Evolutionary conservation across 2,113 vertebrate species (phyloP).

Genomic region (Ceyx melanurus): DNA sequence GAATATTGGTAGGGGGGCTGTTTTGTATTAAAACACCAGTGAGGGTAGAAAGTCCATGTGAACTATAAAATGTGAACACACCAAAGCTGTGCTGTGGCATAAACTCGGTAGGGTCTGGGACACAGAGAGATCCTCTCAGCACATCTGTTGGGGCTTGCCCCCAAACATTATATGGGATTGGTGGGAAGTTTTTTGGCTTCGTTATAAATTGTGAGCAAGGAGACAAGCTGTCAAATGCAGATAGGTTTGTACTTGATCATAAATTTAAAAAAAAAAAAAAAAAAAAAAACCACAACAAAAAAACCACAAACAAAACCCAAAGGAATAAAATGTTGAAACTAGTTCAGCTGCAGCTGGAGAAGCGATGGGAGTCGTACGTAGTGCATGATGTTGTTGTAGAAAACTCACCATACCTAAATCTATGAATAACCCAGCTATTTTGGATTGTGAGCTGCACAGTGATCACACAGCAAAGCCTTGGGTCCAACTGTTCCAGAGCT

Average conservation of each 20-base stretch:
- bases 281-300: neutral
- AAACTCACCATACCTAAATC: slow-evolving; percentile 2
- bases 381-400: neutral
- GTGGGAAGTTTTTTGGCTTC: slow-evolving; percentile 9
- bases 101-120: neutral
- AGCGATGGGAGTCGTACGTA: neutral
- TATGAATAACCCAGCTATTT: neutral
- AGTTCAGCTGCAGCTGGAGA: neutral
- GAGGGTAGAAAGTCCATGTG: neutral
- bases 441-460: neutral
- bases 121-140: neutral
- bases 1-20: neutral
- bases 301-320: neutral
- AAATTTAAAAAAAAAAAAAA: neutral
- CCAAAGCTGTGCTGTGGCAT: neutral
- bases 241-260: slow-evolving; percentile 43
- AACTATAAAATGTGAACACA: neutral
- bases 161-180: neutral
- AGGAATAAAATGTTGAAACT: slow-evolving; percentile 16
- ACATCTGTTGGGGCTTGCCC: slow-evolving; percentile 7
- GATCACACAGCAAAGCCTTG: neutral
- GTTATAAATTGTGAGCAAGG: slow-evolving; percentile 23
- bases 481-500: neutral
- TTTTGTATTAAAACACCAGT: neutral
- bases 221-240: slow-evolving; percentile 10